These are phyloP conservation scores for Coendou prehensilis DNA, from an alignment of 2,797 vertebrate genomes.

Conservation along the genomic window DNA sequence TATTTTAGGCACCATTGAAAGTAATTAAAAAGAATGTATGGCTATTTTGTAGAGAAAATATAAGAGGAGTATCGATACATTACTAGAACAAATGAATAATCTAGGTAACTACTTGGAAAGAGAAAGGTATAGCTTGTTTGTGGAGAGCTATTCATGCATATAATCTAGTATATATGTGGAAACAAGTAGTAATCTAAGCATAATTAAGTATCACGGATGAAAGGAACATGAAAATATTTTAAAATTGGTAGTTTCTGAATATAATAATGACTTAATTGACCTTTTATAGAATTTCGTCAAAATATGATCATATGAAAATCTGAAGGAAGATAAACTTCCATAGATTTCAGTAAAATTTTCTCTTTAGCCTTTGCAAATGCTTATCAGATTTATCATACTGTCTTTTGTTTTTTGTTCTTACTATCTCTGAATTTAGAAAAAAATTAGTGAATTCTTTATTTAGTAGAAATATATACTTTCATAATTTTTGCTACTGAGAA, in stretches of 20 bases:
- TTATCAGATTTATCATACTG: neutral
- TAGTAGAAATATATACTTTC: neutral
- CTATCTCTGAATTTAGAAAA: constrained; percentile 30
- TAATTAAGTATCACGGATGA: neutral
- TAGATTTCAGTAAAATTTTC: constrained; percentile 20
- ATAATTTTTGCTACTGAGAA: constrained; percentile 24
- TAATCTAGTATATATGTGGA: neutral
- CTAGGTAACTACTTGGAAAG: neutral
- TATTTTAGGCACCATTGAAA: constrained; percentile 42
- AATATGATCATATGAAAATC: neutral
- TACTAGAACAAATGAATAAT: neutral
- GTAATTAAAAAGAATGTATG: constrained; percentile 21
- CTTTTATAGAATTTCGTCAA: constrained; percentile 1
- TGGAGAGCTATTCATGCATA: neutral
- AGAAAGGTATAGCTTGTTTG: neutral
- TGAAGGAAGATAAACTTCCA: neutral
- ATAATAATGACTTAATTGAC: neutral
- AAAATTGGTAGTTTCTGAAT: neutral
- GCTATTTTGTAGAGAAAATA: neutral
- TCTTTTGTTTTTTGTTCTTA: neutral
- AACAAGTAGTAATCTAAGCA: neutral
- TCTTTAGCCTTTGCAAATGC: neutral
- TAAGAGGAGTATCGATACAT: neutral
- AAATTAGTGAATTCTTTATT: neutral
- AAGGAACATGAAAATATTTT: neutral